Evolutionary conservation across 2,888 invertebrate species (phyloP), one percentile per base, ranked within the genome.

Genomic region (Syrphus vitripennis): DNA sequence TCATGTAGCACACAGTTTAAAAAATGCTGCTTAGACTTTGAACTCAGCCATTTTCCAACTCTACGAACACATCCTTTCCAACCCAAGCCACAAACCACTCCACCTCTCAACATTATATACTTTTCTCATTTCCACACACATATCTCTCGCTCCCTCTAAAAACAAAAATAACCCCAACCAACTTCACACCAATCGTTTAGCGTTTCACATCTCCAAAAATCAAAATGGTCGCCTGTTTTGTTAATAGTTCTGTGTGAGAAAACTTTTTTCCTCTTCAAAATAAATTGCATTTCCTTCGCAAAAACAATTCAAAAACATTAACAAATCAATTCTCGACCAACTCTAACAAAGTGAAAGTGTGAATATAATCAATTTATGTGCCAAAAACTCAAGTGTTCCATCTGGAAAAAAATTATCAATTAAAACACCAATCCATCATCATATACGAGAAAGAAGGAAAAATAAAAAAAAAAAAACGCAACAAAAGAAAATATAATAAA

Each of bases 171-270:
- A 61, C 12, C 50, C 14, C 40, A 72, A 45, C 81, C 82, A 78
- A 82, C 86, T 86, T 86, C 86, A 42, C 77, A 37, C 21, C 63
- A 78, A 77, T 86, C 82, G 72, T 75, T 82, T 70, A 86, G 86
- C 86, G 86, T 86, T 86, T 86, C 86, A 69, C n/a, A n/a, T n/a
- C n/a, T 77, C 71, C 21, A 70, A 82, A 76, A 78, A 87, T 87
- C 88, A 88, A 88, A 88, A 88, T 88, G 88, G 88, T 87, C 57
- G 88, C 87, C 88, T 88, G 88, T 88, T 88, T 88, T 83, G 88
- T 87, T 83, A 88, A 78, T 83, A 81, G 83, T 79, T 76, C 75
- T 82, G 77, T 83, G 75, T 83, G 71, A 87, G 78, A 78, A 79
- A 83, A 87, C 78, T 83, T 82, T 80, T 74, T 77, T 82, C 69